Percentiles rank a stretch among this genome's conserved stretches.
Conservation (phyloP, 2,797 vertebrate genomes). For the Myripristis murdjan region DNA sequence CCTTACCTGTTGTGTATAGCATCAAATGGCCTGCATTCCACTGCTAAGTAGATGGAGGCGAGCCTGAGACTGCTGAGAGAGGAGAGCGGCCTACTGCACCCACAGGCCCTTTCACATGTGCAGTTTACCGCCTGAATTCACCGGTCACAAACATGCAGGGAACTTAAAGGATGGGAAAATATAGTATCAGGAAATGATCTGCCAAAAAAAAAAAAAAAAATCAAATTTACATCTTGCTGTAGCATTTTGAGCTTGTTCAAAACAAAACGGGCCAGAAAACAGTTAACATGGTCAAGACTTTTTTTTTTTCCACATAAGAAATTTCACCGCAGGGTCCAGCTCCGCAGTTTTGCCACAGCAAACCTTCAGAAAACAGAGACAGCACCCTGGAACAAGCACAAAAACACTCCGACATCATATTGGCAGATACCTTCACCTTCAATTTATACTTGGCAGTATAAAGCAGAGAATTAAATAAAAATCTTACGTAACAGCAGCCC, state of each 20-base stretch:
- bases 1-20: constrained; percentile 4
- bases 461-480: background rate
- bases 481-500: background rate
- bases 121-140: background rate
- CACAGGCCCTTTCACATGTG: background rate
- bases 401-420: background rate
- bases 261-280: too few species aligned
- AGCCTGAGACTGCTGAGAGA: background rate
- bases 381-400: background rate
- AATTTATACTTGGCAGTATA: background rate
- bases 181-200: too few species aligned
- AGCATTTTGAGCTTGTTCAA: too few species aligned
- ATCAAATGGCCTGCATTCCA: constrained; percentile 2
- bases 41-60: background rate
- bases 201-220: too few species aligned
- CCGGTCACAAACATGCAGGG: too few species aligned
- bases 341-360: too few species aligned
- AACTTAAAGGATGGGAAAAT: too few species aligned
- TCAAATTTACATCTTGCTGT: too few species aligned
- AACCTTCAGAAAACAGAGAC: background rate
- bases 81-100: background rate
- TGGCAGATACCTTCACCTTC: background rate
- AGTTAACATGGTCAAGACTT: too few species aligned
- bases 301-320: too few species aligned
- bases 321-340: too few species aligned